Base-by-base conservation (phyloP, 2,888 invertebrate species). In the Caenorhabditis sp. region DNA sequence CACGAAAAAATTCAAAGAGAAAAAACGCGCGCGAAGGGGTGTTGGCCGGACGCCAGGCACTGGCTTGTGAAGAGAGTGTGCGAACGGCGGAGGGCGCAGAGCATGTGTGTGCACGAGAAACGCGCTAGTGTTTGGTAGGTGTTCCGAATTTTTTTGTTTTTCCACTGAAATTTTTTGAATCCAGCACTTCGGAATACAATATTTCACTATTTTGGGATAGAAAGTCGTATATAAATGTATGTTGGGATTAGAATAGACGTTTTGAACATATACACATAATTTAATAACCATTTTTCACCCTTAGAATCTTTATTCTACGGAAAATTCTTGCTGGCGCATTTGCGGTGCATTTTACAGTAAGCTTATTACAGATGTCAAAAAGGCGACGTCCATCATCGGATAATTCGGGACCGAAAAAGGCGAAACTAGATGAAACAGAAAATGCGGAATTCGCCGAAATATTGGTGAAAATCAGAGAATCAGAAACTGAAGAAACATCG, bases 11-110 rank as follows among this genome's bases (percentile, higher is more conserved):
- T 21, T 53, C 53, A 56, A 62, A 60, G 61, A 63, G 56, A 67
- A 59, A 66, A 72, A 53, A 53, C 64, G 67, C 72, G 72, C 72
- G 72, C 72, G 72, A 72, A 72, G 67, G 61, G 57, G 31, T 72
- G 67, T 72, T 72, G 72, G 72, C 63, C 57, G 72, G 62, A 63
- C 67, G 71, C 67, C 67, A 72, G 72, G 64, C 66, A 63, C 63
- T 57, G 64, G 38, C 52, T 20, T 23, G 31, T 23, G 10, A 58
- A 62, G 72, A 49, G 58, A 62, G 60, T 20, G 26, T 5, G 20
- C 7, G 36, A n/a, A 49, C 20, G 20, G 38, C 7, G 27, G 52
- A 54, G 67, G 61, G 64, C 59, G 54, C 61, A 72, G 67, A 53
- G 31, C 17, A 17, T 7, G 50, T 52, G 63, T 52, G 59, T 54